phyloP scores from a whole-genome alignment of 2,888 invertebrate genomes.

The Campaea margaritaria region DNA sequence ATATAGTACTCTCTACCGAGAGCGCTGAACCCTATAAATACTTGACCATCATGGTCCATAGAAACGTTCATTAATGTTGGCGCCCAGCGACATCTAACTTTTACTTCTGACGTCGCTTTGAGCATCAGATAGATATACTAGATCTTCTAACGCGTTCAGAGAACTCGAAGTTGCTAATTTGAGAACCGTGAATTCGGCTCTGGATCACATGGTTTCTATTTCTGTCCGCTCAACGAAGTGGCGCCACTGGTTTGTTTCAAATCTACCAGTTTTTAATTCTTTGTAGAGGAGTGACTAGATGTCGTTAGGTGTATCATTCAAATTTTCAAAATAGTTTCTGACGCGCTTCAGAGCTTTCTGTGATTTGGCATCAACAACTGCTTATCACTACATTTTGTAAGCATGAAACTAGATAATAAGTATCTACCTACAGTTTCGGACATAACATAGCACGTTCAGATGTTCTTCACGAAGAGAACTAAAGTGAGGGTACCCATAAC shows the following conservation, averaged over 20 bases:
- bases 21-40: no score
- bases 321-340: no score
- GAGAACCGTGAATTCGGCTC: not conserved
- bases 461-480: no score
- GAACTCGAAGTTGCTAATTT: constrained; percentile 12
- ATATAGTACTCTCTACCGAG: no score
- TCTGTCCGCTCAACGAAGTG: constrained; percentile 8
- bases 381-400: constrained; percentile 2
- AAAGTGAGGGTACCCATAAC: no score
- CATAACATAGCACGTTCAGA: no score
- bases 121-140: not conserved
- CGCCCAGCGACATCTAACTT: constrained; percentile 22
- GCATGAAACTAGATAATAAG: no score
- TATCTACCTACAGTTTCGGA: no score
- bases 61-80: not conserved
- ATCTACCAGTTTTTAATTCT: not conserved
- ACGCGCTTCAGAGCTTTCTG: not conserved
- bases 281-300: constrained; percentile 34
- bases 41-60: not conserved
- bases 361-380: constrained; percentile 15
- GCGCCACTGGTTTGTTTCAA: constrained; percentile 11
- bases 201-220: constrained; percentile 21
- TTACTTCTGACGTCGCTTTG: constrained; percentile 6
- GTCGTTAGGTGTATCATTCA: constrained; percentile 32
- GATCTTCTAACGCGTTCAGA: not conserved